phyloP scores from a whole-genome alignment of 2,797 vertebrate species.

The Dallia pectoralis region DNA sequence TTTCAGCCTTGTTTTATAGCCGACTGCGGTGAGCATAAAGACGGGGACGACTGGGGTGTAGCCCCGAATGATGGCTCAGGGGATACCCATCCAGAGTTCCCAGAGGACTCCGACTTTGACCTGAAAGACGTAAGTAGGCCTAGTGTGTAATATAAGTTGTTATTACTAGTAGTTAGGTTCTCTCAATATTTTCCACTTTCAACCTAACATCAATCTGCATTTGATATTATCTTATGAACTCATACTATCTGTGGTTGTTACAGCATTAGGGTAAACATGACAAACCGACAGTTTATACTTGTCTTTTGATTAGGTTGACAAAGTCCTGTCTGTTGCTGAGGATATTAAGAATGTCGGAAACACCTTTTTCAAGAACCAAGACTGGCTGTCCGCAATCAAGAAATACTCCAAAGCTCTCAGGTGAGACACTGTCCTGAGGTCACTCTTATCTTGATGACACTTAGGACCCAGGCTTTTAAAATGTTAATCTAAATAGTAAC shows the following conservation, averaged over 20 bases:
- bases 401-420: conserved; percentile 95
- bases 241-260: no score
- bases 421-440: conserved; percentile 62
- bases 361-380: conserved; percentile 89
- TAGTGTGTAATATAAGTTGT: neutral
- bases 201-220: no score
- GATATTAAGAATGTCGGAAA: conserved; percentile 94
- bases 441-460: neutral
- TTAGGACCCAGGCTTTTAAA: no score
- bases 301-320: conserved; percentile 78
- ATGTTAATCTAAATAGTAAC: neutral
- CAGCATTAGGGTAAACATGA: no score
- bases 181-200: no score
- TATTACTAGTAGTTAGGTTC: neutral
- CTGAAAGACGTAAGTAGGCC: conserved; percentile 83
- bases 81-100: conserved; percentile 88
- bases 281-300: neutral
- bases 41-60: conserved; percentile 83
- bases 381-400: conserved; percentile 87
- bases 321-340: conserved; percentile 86
- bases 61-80: conserved; percentile 81
- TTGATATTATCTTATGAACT: neutral
- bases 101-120: conserved; percentile 88
- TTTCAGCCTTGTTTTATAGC: conserved; percentile 82
- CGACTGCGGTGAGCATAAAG: conserved; percentile 89